These are phyloP conservation scores for Campylomormyrus numenius DNA, from an alignment of 2,113 vertebrate genomes.

Conservation along the genomic window DNA sequence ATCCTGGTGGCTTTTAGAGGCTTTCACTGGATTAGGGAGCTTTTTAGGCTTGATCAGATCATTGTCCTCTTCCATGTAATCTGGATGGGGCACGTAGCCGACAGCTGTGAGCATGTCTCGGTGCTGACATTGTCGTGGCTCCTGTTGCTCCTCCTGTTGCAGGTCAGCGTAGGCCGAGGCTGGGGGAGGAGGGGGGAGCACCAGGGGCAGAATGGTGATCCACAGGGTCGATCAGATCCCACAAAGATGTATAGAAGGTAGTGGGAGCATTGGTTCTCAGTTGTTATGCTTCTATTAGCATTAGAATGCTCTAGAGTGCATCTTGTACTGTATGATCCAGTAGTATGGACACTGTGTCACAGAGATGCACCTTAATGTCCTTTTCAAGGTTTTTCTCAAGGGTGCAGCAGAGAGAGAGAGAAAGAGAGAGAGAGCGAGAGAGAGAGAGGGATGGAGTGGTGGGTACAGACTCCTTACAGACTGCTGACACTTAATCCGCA, in stretches of 20 bases:
- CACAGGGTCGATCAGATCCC: background rate
- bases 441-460: background rate
- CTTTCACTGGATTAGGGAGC: slow-evolving; percentile 79
- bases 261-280: background rate
- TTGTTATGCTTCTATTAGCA: background rate
- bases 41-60: slow-evolving; percentile 87
- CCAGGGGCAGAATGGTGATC: background rate
- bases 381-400: background rate
- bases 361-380: background rate
- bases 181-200: slow-evolving; percentile 35
- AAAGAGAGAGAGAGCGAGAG: background rate
- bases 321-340: background rate
- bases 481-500: background rate
- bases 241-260: background rate
- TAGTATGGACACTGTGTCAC: background rate
- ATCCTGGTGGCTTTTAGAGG: slow-evolving; percentile 80
- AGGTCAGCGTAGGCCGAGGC: slow-evolving; percentile 76
- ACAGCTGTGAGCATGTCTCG: slow-evolving; percentile 26
- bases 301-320: background rate
- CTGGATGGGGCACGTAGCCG: slow-evolving; percentile 66
- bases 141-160: slow-evolving; percentile 54
- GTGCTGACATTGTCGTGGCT: slow-evolving; percentile 24
- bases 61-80: slow-evolving; percentile 68
- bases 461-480: background rate
- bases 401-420: background rate